Evolutionary conservation across 1,140 invertebrate species (phyloP).

Genomic region (Brachionus koreanus): DNA sequence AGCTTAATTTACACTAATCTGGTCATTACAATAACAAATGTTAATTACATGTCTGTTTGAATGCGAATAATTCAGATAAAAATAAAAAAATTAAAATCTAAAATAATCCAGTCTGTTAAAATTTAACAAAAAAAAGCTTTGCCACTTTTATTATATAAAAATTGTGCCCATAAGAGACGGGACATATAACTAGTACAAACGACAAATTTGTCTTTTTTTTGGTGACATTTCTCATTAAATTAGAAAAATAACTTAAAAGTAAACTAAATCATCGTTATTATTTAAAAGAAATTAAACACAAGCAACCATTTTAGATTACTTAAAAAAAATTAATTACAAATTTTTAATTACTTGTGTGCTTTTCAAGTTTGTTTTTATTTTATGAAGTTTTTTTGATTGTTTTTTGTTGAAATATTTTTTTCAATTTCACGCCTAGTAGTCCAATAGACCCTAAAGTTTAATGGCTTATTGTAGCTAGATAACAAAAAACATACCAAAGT

Average conservation of each 20-base stretch:
- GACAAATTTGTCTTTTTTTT: neutral
- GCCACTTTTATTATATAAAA: neutral
- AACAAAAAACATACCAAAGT: neutral
- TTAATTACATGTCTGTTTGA: neutral
- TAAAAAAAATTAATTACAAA: constrained; percentile 2
- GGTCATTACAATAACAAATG: neutral
- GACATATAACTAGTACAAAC: too few relatives aligned
- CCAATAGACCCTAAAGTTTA: neutral
- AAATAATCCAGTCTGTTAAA: neutral
- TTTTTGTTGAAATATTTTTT: neutral
- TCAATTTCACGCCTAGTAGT: constrained; percentile 10
- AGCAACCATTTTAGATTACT: neutral
- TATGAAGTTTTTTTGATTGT: neutral
- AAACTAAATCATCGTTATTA: neutral
- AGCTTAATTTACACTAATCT: neutral
- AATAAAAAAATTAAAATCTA: neutral
- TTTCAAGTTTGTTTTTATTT: neutral
- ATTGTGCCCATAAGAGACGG: too few relatives aligned
- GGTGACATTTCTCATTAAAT: neutral
- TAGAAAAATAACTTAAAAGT: neutral
- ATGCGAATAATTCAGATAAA: neutral
- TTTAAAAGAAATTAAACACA: neutral
- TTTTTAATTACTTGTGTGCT: constrained; percentile 2
- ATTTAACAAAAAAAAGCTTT: neutral
- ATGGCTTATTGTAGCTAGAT: neutral